Conservation (phyloP, 1,140 invertebrate genomes). For the Drosophila lowei region DNA sequence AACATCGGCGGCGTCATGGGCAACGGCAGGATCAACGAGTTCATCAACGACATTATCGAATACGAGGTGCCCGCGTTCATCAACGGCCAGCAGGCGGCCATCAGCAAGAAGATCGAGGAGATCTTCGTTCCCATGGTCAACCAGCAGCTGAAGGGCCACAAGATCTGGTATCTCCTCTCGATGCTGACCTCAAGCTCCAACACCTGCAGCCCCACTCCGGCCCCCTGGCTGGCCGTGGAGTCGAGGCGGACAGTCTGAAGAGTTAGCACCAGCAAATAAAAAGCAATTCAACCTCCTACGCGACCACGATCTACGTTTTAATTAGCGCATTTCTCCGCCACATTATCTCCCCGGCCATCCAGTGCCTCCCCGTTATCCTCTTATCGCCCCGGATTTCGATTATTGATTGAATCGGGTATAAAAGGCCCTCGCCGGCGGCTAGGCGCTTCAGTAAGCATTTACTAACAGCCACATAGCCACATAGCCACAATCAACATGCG, state of each 20-base stretch:
- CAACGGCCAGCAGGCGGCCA: constrained; percentile 65
- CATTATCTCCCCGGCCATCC: constrained; percentile 38
- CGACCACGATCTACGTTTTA: constrained; percentile 46
- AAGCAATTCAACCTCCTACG: constrained; percentile 42
- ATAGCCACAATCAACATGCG: constrained; percentile 61
- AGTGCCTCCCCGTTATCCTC: constrained; percentile 15
- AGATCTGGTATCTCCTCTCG: constrained; percentile 70
- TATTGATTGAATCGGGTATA: constrained; percentile 41
- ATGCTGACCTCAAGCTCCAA: constrained; percentile 21
- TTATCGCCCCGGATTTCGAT: constrained; percentile 16
- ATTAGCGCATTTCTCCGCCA: constrained; percentile 36
- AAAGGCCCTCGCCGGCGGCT: constrained; percentile 38
- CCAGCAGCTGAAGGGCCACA: constrained; percentile 60
- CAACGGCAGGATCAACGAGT: constrained; percentile 69
- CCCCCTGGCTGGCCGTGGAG: constrained; percentile 69
- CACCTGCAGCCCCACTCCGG: constrained; percentile 62
- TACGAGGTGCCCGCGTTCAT: constrained; percentile 67
- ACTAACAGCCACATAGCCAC: constrained; percentile 10
- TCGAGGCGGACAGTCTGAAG: constrained; percentile 10
- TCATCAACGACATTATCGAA: constrained; percentile 70
- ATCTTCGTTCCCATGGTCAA: constrained; percentile 68
- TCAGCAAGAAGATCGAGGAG: constrained; percentile 60
- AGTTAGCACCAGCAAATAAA: constrained; percentile 22
- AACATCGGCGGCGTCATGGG: constrained; percentile 76
- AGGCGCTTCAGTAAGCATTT: constrained; percentile 57